Base-by-base conservation (phyloP, 2,888 invertebrate species). In the Melikaiella ostensackeni region DNA sequence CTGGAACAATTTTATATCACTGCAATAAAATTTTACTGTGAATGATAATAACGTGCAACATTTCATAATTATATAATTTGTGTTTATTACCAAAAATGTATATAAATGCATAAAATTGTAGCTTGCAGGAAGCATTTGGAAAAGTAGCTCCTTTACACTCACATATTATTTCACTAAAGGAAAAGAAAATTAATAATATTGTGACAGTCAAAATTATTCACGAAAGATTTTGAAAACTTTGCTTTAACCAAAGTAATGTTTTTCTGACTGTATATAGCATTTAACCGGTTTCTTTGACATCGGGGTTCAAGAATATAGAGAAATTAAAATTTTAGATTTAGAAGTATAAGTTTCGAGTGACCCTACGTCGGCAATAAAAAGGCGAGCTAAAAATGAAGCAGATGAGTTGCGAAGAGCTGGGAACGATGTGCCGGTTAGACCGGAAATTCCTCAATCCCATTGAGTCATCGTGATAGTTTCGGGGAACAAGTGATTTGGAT, bases 391-490 rank as follows among this genome's bases (percentile, higher is more conserved):
- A 57, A 57, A 57, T 57, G 57, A 27, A 57, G 24, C 27, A 57
- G 24, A 57, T 57, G 24, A 57, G 24, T 24, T 24, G 24, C 57
- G 6, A 24, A 57, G 24, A 57, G 16, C 13, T 57, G 13, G 6
- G 24, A 57, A 57, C 11, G 57, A 57, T 2, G 13, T 16, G 57
- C 24, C 24, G 24, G 24, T 57, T 24, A 24, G 13, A 13, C 57
- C 24, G 57, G 57, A 57, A 57, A 57, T 57, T 57, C 24, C 24
- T 16, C 24, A 57, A 57, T 27, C 24, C 13, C 57, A 57, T 24
- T 57, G 57, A 57, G 57, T 57, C 57, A 57, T 50, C n/a, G n/a
- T 50, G 50, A 50, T 8, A 50, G n/a, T 50, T 50, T 50, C n/a
- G 50, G n/a, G 8, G 9, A 50, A 50, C n/a, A 50, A 50, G n/a